Conservation (phyloP, 2,888 invertebrate genomes). For the Caenorhabditis sinica region DNA sequence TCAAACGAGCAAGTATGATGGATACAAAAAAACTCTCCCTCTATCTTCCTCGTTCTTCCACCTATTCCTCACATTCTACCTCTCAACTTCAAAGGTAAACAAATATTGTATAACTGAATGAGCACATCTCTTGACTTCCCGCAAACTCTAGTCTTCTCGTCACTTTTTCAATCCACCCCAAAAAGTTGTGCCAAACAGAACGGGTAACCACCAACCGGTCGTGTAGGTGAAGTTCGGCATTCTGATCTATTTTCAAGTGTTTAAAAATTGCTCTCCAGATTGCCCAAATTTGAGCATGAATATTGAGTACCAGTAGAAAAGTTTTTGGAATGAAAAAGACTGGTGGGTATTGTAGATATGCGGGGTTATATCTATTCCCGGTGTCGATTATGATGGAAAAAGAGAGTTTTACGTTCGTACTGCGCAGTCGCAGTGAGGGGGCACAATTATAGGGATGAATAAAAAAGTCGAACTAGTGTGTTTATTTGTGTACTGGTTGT, state of each 20-base stretch:
- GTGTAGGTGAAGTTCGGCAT: constrained; percentile 68
- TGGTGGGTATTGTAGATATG: constrained; percentile 8
- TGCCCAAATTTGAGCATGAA: constrained; percentile 54
- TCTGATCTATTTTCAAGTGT: constrained; percentile 45
- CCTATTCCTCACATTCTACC: constrained; percentile 25
- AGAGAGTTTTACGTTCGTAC: constrained; percentile 24
- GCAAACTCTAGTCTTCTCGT: constrained; percentile 43
- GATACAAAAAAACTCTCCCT: constrained; percentile 45
- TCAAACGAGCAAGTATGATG: constrained; percentile 56
- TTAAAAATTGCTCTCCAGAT: not conserved
- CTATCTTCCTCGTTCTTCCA: constrained; percentile 7
- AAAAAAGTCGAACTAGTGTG: constrained; percentile 52
- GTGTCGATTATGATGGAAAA: constrained; percentile 34
- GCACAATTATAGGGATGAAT: constrained; percentile 51
- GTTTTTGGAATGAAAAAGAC: constrained; percentile 19
- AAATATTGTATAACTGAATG: constrained; percentile 64
- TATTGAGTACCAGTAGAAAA: constrained; percentile 3
- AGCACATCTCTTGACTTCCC: constrained; percentile 60
- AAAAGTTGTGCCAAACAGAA: constrained; percentile 9
- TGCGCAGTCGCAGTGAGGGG: constrained; percentile 12
- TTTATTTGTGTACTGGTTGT: constrained; percentile 58
- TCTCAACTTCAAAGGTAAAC: constrained; percentile 64
- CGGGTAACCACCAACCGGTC: constrained; percentile 63
- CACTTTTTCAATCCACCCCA: constrained; percentile 6
- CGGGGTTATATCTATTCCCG: constrained; percentile 42